Conservation (phyloP, 1,140 invertebrate species). For the Eumaeus atala region DNA sequence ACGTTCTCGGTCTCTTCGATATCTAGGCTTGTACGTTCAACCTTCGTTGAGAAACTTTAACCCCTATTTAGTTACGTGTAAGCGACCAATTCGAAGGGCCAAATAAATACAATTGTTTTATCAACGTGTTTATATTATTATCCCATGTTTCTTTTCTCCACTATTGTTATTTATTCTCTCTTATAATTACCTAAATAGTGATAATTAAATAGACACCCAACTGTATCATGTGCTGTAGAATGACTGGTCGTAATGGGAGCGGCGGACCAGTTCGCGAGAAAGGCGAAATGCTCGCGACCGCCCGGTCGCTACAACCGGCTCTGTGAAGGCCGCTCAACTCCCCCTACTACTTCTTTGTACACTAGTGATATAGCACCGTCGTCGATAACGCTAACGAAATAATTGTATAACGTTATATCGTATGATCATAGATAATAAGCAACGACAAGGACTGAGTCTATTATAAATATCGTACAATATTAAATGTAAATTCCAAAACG, state of each 20-base stretch:
- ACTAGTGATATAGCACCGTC: slow-evolving; percentile 44
- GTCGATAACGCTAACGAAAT: slow-evolving; percentile 38
- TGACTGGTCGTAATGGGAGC: slow-evolving; percentile 43
- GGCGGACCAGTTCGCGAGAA: slow-evolving; percentile 62
- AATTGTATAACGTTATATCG: slow-evolving; percentile 19
- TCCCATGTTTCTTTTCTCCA: no score
- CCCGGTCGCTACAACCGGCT: slow-evolving; percentile 65
- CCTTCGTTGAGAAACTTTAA: slow-evolving; percentile 15
- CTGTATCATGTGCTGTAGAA: slow-evolving; percentile 11
- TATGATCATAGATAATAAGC: slow-evolving; percentile 14
- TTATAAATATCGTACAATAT: slow-evolving; percentile 11
- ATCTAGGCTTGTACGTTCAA: slow-evolving; percentile 31
- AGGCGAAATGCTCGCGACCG: slow-evolving; percentile 66
- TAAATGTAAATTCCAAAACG: slow-evolving; percentile 25
- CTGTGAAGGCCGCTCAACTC: slow-evolving; percentile 58
- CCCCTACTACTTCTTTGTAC: slow-evolving; percentile 45
- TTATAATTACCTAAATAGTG: no score
- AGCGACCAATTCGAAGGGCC: no score
- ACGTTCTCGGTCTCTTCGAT: slow-evolving; percentile 35
- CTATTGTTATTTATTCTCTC: no score
- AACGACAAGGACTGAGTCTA: slow-evolving; percentile 5
- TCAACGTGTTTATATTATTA: slow-evolving; percentile 11
- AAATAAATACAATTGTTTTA: no score
- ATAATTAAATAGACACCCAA: slow-evolving; percentile 4
- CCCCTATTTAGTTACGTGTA: no score